A percentile compares a stretch with the other conserved stretches of the same genome.
phyloP scores from a whole-genome alignment of 2,113 vertebrate species.

The Cariama cristata region DNA sequence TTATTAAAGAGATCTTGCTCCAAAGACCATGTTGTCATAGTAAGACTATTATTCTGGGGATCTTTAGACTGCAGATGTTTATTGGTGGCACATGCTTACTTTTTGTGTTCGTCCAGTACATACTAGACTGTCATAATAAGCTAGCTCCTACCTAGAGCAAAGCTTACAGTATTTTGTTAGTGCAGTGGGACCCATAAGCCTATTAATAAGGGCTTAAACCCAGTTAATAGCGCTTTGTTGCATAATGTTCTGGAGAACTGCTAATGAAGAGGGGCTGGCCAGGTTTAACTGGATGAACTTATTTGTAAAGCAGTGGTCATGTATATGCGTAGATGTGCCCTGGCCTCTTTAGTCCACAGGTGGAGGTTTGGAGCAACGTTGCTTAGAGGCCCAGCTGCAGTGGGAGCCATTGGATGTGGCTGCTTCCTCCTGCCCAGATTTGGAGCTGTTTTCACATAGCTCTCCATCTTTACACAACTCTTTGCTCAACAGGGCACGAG shows the following conservation, averaged over 20 bases:
- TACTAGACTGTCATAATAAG: background rate
- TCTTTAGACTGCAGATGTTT: background rate
- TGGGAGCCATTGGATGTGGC: background rate
- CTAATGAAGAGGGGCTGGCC: background rate
- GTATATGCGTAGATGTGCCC: background rate
- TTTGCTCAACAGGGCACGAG: slow-evolving; percentile 76
- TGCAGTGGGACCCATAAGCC: background rate
- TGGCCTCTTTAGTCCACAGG: background rate
- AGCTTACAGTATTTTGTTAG: background rate
- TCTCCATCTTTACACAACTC: background rate
- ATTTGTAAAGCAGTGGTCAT: background rate
- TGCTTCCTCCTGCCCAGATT: background rate
- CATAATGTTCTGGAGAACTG: background rate
- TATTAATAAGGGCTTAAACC: background rate
- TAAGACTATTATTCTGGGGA: background rate
- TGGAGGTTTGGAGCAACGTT: background rate
- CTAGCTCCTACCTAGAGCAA: background rate
- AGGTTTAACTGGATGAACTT: background rate
- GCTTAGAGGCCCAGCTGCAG: background rate
- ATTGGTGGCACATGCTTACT: background rate
- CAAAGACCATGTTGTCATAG: background rate
- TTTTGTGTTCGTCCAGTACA: background rate
- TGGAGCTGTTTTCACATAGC: background rate
- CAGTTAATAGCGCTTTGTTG: background rate
- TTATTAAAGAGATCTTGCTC: background rate